Conservation (phyloP, 2,797 vertebrate species). For the Chromis chromis region DNA sequence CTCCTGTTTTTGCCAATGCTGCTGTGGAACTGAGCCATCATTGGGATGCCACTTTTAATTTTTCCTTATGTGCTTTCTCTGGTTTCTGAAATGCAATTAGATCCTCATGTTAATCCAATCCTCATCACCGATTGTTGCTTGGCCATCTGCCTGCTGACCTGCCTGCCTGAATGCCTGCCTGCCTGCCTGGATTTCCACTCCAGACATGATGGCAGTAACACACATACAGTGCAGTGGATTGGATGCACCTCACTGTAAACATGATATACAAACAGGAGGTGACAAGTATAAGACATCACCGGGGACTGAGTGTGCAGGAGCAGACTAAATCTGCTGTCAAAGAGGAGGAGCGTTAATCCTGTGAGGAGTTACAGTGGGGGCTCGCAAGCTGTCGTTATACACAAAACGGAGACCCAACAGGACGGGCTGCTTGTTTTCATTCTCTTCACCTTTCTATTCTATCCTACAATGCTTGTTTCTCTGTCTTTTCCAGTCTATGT, state of each 20-base stretch:
- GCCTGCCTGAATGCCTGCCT: constrained; percentile 41
- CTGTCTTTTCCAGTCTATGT: neutral
- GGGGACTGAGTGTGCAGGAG: neutral
- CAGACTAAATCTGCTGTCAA: constrained; percentile 25
- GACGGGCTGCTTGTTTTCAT: constrained; percentile 31
- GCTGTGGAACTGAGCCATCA: constrained; percentile 48
- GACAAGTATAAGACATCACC: constrained; percentile 33
- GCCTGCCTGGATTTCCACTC: constrained; percentile 40
- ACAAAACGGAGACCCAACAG: constrained; percentile 37
- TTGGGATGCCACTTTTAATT: constrained; percentile 61
- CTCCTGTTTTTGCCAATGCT: constrained; percentile 35
- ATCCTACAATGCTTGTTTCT: neutral
- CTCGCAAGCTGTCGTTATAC: constrained; percentile 39
- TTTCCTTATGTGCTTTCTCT: constrained; percentile 53
- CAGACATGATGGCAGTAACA: constrained; percentile 22
- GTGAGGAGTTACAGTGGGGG: constrained; percentile 24
- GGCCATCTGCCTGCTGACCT: constrained; percentile 64
- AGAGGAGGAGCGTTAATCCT: constrained; percentile 18
- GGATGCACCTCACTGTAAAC: constrained; percentile 31
- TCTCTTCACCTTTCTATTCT: constrained; percentile 1
- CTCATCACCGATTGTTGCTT: constrained; percentile 46
- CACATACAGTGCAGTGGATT: neutral
- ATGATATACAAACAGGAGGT: constrained; percentile 28
- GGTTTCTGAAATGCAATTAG: constrained; percentile 70
- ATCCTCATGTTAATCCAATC: constrained; percentile 69